These are phyloP conservation scores for Ellobium chinense DNA, from an alignment of 2,888 invertebrate genomes.

Conservation along the genomic window DNA sequence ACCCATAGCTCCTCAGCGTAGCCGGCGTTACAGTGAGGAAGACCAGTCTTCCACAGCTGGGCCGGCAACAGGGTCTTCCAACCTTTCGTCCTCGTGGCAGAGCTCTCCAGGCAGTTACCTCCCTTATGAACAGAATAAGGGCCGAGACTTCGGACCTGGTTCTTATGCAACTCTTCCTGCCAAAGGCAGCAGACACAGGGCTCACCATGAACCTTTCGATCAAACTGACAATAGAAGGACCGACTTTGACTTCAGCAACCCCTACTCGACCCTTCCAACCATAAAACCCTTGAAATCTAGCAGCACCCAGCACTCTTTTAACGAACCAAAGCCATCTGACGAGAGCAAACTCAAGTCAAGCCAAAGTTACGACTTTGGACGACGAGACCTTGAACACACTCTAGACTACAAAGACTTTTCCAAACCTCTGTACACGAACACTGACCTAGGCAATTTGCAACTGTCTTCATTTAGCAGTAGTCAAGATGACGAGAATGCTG, in stretches of 20 bases:
- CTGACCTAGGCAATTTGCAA: constrained; percentile 41
- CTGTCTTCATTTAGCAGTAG: constrained; percentile 22
- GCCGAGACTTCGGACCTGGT: constrained; percentile 54
- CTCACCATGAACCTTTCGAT: constrained; percentile 26
- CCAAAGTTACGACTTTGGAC: constrained; percentile 44
- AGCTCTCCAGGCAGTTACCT: constrained; percentile 32
- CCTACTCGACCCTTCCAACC: constrained; percentile 59
- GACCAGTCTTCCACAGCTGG: constrained; percentile 33
- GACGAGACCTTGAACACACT: constrained; percentile 48
- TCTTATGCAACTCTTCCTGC: constrained; percentile 64
- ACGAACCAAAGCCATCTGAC: constrained; percentile 9
- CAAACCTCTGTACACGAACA: constrained; percentile 55
- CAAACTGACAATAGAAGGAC: neutral
- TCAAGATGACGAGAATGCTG: constrained; percentile 51
- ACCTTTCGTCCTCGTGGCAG: constrained; percentile 53
- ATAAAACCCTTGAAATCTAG: constrained; percentile 57
- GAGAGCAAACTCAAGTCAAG: constrained; percentile 26
- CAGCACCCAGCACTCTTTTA: constrained; percentile 1
- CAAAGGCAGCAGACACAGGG: constrained; percentile 41
- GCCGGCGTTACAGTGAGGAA: constrained; percentile 48
- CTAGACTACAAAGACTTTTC: constrained; percentile 51
- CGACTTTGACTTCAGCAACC: constrained; percentile 18
- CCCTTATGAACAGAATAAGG: constrained; percentile 42
- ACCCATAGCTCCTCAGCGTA: constrained; percentile 20
- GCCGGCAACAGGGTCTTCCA: constrained; percentile 23